These are phyloP conservation scores for Graphium colonna DNA, from an alignment of 2,888 invertebrate genomes.

Conservation along the genomic window DNA sequence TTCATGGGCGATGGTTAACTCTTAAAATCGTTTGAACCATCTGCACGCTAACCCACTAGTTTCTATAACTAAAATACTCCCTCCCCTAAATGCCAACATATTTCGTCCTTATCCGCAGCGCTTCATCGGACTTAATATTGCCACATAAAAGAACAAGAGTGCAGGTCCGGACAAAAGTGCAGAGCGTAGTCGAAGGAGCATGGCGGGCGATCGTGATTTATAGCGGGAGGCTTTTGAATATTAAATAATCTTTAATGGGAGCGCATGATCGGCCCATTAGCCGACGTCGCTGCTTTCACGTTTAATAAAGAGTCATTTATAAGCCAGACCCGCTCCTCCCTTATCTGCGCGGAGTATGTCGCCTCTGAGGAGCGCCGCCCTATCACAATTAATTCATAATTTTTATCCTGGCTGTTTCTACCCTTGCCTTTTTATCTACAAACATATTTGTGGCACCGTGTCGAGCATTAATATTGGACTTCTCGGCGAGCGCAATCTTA, in stretches of 20 bases:
- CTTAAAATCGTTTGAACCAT: no score
- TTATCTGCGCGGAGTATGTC: conserved; percentile 76
- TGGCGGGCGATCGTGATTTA: conserved; percentile 77
- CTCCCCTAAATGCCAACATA: no score
- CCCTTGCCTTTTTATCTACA: conserved; percentile 23
- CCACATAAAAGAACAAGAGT: conserved; percentile 43
- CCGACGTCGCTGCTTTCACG: conserved; percentile 78
- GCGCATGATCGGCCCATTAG: conserved; percentile 80
- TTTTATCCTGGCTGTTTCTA: conserved; percentile 58
- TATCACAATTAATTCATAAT: conserved; percentile 77
- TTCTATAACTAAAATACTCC: no score
- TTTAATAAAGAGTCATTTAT: conserved; percentile 81
- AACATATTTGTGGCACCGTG: conserved; percentile 17
- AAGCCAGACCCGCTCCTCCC: conserved; percentile 76
- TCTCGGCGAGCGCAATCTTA: no score
- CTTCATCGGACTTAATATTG: conserved; percentile 29
- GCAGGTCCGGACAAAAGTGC: conserved; percentile 65
- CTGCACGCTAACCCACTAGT: no score
- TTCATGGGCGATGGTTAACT: no score
- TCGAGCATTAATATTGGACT: neutral
- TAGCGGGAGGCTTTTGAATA: conserved; percentile 77
- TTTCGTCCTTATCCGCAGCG: no score
- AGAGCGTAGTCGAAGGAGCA: conserved; percentile 71
- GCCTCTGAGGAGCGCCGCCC: conserved; percentile 76
- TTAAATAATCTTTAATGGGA: conserved; percentile 81